A percentile compares a stretch with the other conserved stretches of the same genome.
These are phyloP conservation scores for Agelas oroides DNA, from an alignment of 37 sponge, comb jelly and placozoan genomes.

Conservation along the genomic window DNA sequence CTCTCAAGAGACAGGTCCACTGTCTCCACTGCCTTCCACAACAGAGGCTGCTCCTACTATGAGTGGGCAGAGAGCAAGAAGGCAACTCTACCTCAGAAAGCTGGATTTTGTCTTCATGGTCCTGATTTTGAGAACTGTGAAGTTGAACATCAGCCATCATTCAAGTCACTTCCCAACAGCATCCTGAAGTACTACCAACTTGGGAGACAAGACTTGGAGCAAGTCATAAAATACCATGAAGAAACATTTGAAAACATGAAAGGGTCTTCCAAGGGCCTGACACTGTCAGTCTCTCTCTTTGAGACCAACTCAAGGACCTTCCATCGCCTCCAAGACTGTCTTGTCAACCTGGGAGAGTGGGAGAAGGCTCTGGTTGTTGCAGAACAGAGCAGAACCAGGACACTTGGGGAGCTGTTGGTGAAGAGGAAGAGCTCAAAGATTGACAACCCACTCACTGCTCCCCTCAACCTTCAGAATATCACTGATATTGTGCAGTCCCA, in stretches of 20 bases:
- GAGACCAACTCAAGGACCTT: constrained; percentile 73
- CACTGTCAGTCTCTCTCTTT: constrained; percentile 69
- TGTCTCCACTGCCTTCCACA: constrained; percentile 63
- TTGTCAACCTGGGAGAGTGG: constrained; percentile 37
- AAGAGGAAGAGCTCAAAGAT: constrained; percentile 16
- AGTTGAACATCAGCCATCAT: not conserved
- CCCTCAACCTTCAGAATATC: constrained; percentile 34
- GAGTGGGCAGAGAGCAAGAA: constrained; percentile 61
- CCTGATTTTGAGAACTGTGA: not conserved
- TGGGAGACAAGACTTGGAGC: constrained; percentile 41
- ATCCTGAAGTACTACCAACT: constrained; percentile 29
- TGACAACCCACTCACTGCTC: constrained; percentile 16
- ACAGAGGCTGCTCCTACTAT: constrained; percentile 73
- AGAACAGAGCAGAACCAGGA: constrained; percentile 71
- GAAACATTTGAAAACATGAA: constrained; percentile 50
- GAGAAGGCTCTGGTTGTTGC: constrained; percentile 53
- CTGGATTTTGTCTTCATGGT: constrained; percentile 2
- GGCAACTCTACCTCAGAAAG: not conserved
- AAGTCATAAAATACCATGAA: constrained; percentile 48
- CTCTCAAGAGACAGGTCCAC: constrained; percentile 61
- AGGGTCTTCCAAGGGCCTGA: constrained; percentile 45
- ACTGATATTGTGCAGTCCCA: constrained; percentile 21
- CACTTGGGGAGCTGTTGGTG: constrained; percentile 75
- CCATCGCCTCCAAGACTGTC: constrained; percentile 62
- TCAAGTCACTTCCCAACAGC: not conserved